Evolutionary conservation across 2,797 vertebrate species (phyloP).

Genomic region (Brotula barbata): DNA sequence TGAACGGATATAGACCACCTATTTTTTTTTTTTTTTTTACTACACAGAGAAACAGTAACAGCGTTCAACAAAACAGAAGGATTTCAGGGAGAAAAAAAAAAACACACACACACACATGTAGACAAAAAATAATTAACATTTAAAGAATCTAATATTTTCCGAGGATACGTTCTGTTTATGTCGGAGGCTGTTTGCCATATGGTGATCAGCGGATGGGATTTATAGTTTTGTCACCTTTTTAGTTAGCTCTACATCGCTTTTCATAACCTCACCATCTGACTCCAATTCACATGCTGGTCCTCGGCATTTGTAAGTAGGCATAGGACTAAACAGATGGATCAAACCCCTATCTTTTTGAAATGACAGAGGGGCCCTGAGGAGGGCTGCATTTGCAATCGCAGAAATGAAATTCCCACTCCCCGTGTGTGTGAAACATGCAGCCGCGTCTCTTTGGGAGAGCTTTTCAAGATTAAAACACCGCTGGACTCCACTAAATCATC

Average conservation of each 20-base stretch:
- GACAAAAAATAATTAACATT: constrained; percentile 1
- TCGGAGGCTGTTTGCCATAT: constrained; percentile 31
- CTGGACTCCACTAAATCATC: constrained; percentile 48
- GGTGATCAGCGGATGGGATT: constrained; percentile 38
- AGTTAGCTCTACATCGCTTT: constrained; percentile 43
- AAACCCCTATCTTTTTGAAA: constrained; percentile 39
- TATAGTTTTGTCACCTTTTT: constrained; percentile 39
- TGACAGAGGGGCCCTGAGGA: constrained; percentile 42
- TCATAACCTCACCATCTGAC: constrained; percentile 54
- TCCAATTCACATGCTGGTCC: constrained; percentile 42
- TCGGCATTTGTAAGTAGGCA: constrained; percentile 21
- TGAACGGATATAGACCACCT: no score
- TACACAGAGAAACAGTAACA: no score
- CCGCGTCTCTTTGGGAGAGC: constrained; percentile 17
- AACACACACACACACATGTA: no score
- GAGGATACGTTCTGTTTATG: constrained; percentile 18
- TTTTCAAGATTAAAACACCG: constrained; percentile 57
- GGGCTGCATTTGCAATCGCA: constrained; percentile 32
- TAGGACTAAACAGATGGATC: constrained; percentile 40
- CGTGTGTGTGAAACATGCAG: constrained; percentile 18
- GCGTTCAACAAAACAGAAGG: background rate
- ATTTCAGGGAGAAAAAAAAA: background rate
- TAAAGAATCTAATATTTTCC: constrained; percentile 10
- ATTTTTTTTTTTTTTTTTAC: no score
- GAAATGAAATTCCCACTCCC: constrained; percentile 36